These are phyloP conservation scores for Toxotes jaculatrix DNA, from an alignment of 2,113 vertebrate genomes.

Conservation along the genomic window DNA sequence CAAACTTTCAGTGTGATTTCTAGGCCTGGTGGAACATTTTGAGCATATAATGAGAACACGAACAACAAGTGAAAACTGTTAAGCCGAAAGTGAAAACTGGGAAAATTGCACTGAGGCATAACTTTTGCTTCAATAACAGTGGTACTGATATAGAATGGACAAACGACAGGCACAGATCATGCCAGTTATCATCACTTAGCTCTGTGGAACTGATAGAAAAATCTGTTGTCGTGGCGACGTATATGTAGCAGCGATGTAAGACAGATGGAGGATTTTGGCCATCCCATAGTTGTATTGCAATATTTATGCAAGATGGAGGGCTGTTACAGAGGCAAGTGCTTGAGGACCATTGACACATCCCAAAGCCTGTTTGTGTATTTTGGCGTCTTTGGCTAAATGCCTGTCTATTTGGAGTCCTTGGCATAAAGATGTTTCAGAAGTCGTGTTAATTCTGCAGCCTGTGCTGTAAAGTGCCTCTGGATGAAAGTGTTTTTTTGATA, in stretches of 20 bases:
- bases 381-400: constrained; percentile 20
- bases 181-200: neutral
- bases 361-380: constrained; percentile 3
- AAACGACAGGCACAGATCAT: neutral
- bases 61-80: neutral
- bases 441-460: constrained; percentile 46
- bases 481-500: constrained; percentile 53
- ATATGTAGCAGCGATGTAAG: neutral
- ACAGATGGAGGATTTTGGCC: constrained; percentile 3
- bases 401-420: constrained; percentile 30
- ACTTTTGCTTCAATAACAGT: neutral
- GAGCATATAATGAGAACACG: neutral
- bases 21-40: neutral
- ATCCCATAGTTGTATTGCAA: constrained; percentile 1
- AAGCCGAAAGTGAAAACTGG: constrained; percentile 11
- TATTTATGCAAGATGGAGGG: constrained; percentile 10
- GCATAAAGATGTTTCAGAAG: constrained; percentile 43
- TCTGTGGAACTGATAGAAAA: neutral
- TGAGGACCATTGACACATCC: neutral
- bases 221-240: neutral
- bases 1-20: neutral
- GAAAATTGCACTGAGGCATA: neutral
- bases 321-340: neutral
- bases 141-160: neutral
- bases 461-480: constrained; percentile 44